Conservation (phyloP, 2,888 invertebrate genomes). For the Meloe dianella region DNA sequence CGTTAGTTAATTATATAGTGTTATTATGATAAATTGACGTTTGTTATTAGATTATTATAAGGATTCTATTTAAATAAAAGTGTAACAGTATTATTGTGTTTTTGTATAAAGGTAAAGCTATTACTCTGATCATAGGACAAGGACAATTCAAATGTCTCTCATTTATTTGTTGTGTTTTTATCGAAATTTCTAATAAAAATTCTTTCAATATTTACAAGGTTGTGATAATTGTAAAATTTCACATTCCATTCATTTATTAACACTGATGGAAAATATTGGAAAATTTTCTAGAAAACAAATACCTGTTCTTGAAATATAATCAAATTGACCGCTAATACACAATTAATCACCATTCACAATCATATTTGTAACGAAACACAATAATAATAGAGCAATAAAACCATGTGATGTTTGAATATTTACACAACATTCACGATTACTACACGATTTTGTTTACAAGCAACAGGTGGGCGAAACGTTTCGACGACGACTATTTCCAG, state of each 20-base stretch:
- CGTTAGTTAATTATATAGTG: background rate
- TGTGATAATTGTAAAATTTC: background rate
- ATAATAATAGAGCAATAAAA: constrained; percentile 15
- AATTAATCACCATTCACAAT: constrained; percentile 3
- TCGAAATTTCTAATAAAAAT: background rate
- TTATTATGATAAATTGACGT: background rate
- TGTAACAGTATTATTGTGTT: background rate
- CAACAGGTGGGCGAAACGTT: constrained; percentile 32
- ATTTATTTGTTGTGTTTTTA: background rate
- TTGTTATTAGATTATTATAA: background rate
- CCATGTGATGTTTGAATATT: constrained; percentile 28
- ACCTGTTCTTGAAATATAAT: background rate
- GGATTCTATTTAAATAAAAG: background rate
- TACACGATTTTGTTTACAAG: constrained; percentile 30
- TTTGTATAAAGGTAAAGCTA: background rate
- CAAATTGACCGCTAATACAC: background rate
- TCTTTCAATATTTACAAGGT: background rate
- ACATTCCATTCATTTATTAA: constrained; percentile 5
- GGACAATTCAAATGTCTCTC: background rate
- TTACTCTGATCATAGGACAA: background rate
- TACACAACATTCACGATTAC: background rate
- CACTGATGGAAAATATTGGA: constrained; percentile 5
- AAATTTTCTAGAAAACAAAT: background rate
- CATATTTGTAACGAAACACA: constrained; percentile 13
- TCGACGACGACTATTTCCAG: constrained; percentile 24